Base-by-base conservation (phyloP, 1,140 invertebrate species). In the Thrips palmi region DNA sequence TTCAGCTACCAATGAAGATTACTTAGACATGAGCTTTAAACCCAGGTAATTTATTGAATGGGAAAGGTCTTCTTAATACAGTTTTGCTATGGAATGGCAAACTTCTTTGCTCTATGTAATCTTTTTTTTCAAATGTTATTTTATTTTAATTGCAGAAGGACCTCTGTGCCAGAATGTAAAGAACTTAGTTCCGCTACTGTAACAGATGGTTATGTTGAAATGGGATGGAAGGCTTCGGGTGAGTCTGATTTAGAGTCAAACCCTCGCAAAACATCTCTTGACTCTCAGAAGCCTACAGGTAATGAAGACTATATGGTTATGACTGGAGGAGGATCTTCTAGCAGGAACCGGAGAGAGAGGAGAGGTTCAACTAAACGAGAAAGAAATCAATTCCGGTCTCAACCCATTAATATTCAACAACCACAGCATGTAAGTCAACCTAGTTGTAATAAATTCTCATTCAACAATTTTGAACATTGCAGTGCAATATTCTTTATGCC, bases 131-230 rank as follows among this genome's bases (percentile, higher is more conserved):
- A n/a, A n/a, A n/a, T n/a, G n/a, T n/a, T n/a, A 36, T 35, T 35
- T 8, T 27, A 27, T n/a, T 7, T n/a, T 20, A 35, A 30, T 1
- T 40, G 40, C 2, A 40, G 33, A 2, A 44, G 40, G 24, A 43
- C 33, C 22, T 41, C 40, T 7, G 44, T 45, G 24, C 29, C 32
- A 19, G 41, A 39, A 12, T 45, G 22, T 20, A 32, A 45, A 27
- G 21, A n/a, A 23, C 25, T 12, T 6, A 21, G 7, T 36, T 33
- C 28, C 33, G 33, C 7, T 23, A 34, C 1, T 35, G 22, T 24
- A 41, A 34, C 11, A 48, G 43, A 70, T 15, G 68, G 68, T 23
- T 73, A 74, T 45, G 65, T 74, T 2, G 68, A 71, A 41, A 74
- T 73, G 70, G 58, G 61, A 0, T 64, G 47, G 44, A n/a, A n/a